phyloP scores from a whole-genome alignment of 2,888 invertebrate species.

The Spisula solida region DNA sequence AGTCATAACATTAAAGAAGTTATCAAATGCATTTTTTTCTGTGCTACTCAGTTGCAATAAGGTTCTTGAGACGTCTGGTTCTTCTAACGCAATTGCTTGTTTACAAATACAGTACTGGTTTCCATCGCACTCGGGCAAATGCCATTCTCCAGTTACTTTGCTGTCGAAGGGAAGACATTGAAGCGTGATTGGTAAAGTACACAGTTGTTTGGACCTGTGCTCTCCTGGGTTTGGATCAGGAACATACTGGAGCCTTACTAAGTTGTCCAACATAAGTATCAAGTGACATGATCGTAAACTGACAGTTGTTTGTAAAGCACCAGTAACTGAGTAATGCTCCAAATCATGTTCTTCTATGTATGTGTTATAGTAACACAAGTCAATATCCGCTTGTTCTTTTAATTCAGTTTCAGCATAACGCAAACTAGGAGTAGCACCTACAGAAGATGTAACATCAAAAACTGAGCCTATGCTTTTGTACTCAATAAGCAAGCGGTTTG shows the following conservation, averaged over 20 bases:
- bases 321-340: neutral
- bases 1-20: no score
- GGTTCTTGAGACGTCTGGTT: no score
- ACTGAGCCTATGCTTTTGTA: neutral
- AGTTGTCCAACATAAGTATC: neutral
- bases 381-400: neutral
- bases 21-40: no score
- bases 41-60: no score
- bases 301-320: neutral
- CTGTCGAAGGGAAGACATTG: conserved; percentile 41
- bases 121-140: no score
- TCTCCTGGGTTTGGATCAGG: conserved; percentile 17
- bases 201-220: conserved; percentile 33
- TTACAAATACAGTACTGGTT: no score
- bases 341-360: neutral
- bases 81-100: no score
- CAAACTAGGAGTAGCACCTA: conserved; percentile 9
- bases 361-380: conserved; percentile 15
- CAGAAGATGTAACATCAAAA: neutral
- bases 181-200: conserved; percentile 47
- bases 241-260: neutral
- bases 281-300: neutral
- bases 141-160: no score
- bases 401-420: neutral
- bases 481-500: neutral